Percentiles rank a stretch among this genome's conserved stretches.
These are phyloP conservation scores for Rhamphomyia laevipes DNA, from an alignment of 2,888 invertebrate species.

Conservation along the genomic window DNA sequence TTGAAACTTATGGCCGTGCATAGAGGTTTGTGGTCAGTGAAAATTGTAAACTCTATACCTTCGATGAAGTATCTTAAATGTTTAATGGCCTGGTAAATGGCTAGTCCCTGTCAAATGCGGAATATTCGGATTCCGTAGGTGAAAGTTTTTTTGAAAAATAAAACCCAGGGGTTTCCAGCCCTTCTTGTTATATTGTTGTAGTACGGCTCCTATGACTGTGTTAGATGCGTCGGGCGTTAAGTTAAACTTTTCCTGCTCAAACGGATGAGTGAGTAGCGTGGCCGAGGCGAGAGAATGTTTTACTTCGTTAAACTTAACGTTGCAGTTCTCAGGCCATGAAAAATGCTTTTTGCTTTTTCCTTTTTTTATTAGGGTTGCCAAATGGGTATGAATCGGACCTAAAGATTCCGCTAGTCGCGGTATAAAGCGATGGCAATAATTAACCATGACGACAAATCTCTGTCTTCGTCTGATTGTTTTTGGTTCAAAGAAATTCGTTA, in stretches of 20 bases:
- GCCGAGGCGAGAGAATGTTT: neutral
- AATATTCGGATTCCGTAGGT: slow-evolving; percentile 28
- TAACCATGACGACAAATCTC: slow-evolving; percentile 11
- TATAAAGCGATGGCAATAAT: slow-evolving; percentile 8
- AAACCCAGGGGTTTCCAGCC: slow-evolving; percentile 28
- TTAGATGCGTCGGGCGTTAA: slow-evolving; percentile 23
- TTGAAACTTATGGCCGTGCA: slow-evolving; percentile 19
- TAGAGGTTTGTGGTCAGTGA: slow-evolving; percentile 20
- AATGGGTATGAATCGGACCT: neutral
- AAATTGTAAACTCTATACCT: slow-evolving; percentile 17
- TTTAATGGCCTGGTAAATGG: slow-evolving; percentile 26
- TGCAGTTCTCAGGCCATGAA: neutral
- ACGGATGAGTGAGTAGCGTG: neutral
- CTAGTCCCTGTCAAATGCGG: slow-evolving; percentile 28
- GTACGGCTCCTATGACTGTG: slow-evolving; percentile 25
- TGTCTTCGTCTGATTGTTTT: neutral
- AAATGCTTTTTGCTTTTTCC: neutral
- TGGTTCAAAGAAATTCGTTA: neutral
- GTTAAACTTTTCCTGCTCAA: neutral
- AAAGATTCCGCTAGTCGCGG: neutral
- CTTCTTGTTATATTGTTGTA: slow-evolving; percentile 25
- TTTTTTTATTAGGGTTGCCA: no score
- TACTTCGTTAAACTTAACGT: neutral
- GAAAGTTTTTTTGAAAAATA: slow-evolving; percentile 27
- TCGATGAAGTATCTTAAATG: slow-evolving; percentile 30